phyloP scores from a whole-genome alignment of 2,888 invertebrate genomes.

The Carabus problematicus region DNA sequence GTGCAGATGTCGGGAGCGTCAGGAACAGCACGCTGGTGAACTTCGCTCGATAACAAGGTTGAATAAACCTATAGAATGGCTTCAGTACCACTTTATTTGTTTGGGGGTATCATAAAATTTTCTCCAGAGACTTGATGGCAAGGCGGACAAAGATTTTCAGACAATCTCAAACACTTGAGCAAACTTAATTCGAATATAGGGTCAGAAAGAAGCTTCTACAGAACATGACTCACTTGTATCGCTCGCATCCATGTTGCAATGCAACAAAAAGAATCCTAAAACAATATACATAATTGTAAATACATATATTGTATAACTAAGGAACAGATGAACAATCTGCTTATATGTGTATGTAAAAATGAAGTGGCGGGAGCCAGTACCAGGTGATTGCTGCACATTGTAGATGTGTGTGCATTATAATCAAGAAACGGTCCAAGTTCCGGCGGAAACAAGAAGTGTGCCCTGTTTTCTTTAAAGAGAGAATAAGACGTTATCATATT shows the following conservation, averaged over 20 bases:
- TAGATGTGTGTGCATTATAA: constrained; percentile 6
- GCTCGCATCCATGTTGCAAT: too few species aligned
- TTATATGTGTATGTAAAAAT: too few species aligned
- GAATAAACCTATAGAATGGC: constrained; percentile 39
- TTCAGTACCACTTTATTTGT: constrained; percentile 38
- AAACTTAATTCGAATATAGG: constrained; percentile 17
- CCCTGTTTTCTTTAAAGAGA: constrained; percentile 19
- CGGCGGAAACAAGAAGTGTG: constrained; percentile 35
- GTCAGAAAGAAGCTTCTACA: background rate
- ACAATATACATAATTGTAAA: too few species aligned
- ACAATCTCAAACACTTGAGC: constrained; percentile 24
- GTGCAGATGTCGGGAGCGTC: background rate
- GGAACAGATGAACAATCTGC: too few species aligned
- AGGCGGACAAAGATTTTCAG: constrained; percentile 37
- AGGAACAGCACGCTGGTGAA: constrained; percentile 1
- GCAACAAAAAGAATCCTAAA: too few species aligned
- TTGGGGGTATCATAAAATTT: constrained; percentile 38
- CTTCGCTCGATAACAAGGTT: constrained; percentile 38
- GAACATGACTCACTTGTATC: too few species aligned
- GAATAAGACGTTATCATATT: constrained; percentile 36
- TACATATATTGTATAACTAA: too few species aligned
- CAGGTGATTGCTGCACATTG: constrained; percentile 29
- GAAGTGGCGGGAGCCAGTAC: constrained; percentile 15
- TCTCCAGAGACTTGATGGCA: constrained; percentile 18
- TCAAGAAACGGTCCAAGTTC: constrained; percentile 21